Evolutionary conservation across 2,888 invertebrate genomes (phyloP).

Genomic region (Criorhina ranunculi): DNA sequence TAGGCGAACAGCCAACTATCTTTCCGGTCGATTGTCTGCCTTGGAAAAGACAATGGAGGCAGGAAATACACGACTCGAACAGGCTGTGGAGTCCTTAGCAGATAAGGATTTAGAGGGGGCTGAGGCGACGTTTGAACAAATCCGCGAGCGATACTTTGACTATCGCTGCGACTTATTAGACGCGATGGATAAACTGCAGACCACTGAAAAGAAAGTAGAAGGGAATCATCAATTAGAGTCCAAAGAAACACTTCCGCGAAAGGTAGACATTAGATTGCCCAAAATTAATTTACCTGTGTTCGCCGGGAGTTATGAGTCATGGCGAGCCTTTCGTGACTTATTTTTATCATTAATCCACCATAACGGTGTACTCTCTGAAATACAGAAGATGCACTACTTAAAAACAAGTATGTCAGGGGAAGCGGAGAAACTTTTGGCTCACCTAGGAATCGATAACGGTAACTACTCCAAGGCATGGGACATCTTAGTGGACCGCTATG

Average conservation of each 20-base stretch:
- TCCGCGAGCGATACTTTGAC: not conserved
- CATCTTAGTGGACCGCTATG: not conserved
- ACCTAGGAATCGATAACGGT: conserved; percentile 10
- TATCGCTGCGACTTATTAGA: conserved; percentile 2
- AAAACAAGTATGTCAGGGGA: conserved; percentile 19
- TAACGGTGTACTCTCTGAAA: not conserved
- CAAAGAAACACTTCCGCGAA: not conserved
- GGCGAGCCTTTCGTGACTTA: too few species aligned
- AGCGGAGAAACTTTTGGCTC: conserved; percentile 7
- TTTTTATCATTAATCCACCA: not conserved
- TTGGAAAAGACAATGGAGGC: conserved; percentile 18
- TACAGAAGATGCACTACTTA: conserved; percentile 20
- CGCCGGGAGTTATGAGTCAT: conserved; percentile 1
- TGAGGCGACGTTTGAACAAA: not conserved
- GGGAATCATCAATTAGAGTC: not conserved
- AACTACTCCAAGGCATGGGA: conserved; percentile 12
- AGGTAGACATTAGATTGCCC: conserved; percentile 1
- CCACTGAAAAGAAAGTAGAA: not conserved
- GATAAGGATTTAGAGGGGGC: not conserved
- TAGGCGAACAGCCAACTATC: conserved; percentile 1
- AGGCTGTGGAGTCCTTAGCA: not conserved
- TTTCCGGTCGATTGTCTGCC: not conserved
- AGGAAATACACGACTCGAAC: not conserved
- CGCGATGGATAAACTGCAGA: not conserved
- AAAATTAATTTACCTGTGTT: conserved; percentile 10